Evolutionary conservation across 2,113 vertebrate genomes (phyloP), one percentile per base, ranked within the genome.

Genomic region (Galemys pyrenaicus): DNA sequence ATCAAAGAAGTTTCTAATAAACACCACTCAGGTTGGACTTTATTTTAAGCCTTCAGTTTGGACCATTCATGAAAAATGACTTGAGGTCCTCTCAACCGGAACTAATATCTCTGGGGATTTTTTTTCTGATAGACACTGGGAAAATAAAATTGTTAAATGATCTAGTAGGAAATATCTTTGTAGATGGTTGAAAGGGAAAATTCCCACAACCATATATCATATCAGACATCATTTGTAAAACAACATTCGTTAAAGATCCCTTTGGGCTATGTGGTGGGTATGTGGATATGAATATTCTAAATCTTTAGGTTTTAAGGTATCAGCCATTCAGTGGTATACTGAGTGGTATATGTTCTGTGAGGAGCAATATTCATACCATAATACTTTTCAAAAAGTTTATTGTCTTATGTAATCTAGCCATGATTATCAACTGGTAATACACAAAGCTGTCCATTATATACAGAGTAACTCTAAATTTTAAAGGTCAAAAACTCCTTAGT

Each of bases 161-260:
- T 86, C 70, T 73, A 32, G 86, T 68, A 70, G 11, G 35, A 26
- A 2, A 30, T 73, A 39, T 32, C 92, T 56, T 68, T 51, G 74
- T 62, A 54, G 26, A 10, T 94, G 9, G 13, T 62, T n/a, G 78
- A 84, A 46, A 80, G 24, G 56, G 30, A 87, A 96, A 87, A 15
- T 5, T 77, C 74, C 32, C 78, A 75, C 17, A 89, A 56, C 10
- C 74, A 89, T 94, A 80, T 5, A 93, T 93, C 83, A 96, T 87
- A 19, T 87, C 80, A 80, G 65, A 94, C 89, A 94, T 87, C 92
- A 91, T 91, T 96, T 95, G 75, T 84, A 91, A 91, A 96, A 92
- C 89, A 96, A 92, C 89, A 94, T 60, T 70, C 91, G 87, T 79
- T 96, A 93, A 93, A 80, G 70, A 41, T 93, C 46, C 75, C 83